A percentile compares a stretch with the other conserved stretches of the same genome.
Evolutionary conservation across 30 jellyfish, hydroid and myxozoan species (phyloP).

Genomic region (Cassiopea andromeda): DNA sequence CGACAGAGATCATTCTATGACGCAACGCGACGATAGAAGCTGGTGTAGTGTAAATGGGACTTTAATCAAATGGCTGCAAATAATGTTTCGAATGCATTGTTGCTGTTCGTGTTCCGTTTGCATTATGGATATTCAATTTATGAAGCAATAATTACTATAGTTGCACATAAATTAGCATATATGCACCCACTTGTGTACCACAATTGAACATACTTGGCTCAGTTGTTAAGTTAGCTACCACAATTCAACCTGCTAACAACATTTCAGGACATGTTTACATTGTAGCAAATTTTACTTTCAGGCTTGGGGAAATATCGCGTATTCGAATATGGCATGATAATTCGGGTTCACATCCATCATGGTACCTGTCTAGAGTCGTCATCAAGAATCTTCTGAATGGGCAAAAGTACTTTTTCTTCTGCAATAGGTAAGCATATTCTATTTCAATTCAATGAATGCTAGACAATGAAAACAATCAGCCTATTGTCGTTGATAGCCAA

Average conservation of each 20-base stretch:
- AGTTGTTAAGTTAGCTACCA: not conserved
- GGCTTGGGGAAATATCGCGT: constrained; percentile 88
- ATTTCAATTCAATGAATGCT: not conserved
- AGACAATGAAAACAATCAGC: not conserved
- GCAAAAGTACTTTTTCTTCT: constrained; percentile 90
- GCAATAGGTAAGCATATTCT: constrained; percentile 74
- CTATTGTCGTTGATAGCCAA: not conserved
- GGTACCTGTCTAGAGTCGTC: constrained; percentile 87
- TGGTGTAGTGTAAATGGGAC: too few species aligned
- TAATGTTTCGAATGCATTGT: too few species aligned
- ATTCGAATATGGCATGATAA: constrained; percentile 97
- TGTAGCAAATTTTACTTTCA: not conserved
- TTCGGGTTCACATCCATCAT: constrained; percentile 94
- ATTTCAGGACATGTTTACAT: not conserved
- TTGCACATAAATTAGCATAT: too few species aligned
- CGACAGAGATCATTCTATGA: too few species aligned
- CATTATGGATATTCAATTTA: too few species aligned
- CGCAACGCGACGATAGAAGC: too few species aligned
- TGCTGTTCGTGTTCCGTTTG: too few species aligned
- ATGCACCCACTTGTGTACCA: too few species aligned
- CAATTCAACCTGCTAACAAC: not conserved
- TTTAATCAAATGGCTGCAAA: too few species aligned
- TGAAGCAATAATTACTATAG: too few species aligned
- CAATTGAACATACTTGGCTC: too few species aligned
- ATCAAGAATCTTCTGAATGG: constrained; percentile 87